Evolutionary conservation across 2,797 vertebrate species (phyloP).

Genomic region (Pyrrhura leucotis): DNA sequence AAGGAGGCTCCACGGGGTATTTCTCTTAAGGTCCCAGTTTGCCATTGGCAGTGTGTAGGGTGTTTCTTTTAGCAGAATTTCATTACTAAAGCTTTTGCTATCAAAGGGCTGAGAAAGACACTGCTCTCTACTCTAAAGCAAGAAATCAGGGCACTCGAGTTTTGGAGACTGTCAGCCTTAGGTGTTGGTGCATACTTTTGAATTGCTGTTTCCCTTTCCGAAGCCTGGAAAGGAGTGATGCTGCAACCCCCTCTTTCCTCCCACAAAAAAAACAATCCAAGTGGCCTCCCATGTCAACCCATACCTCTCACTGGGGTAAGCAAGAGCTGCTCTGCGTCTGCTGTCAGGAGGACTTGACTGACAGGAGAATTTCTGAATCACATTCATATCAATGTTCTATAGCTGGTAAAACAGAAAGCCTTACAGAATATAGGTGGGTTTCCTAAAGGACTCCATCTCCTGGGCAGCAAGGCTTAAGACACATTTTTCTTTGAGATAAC

Average conservation of each 20-base stretch:
- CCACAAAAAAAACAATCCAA: background rate
- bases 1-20: background rate
- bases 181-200: background rate
- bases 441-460: background rate
- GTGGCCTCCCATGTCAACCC: accelerated
- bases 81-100: background rate
- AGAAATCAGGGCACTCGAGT: background rate
- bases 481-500: background rate
- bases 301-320: background rate
- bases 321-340: accelerated
- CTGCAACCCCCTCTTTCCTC: background rate
- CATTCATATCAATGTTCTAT: background rate
- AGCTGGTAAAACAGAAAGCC: background rate
- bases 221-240: background rate
- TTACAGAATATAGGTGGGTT: background rate
- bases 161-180: background rate
- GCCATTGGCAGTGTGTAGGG: accelerated
- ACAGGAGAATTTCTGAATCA: background rate
- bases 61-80: background rate
- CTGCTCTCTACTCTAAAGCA: background rate
- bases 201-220: background rate
- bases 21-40: background rate
- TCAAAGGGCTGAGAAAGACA: background rate
- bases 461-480: background rate
- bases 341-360: background rate